Conservation (phyloP, 2,797 vertebrate genomes). For the Pseudopleuronectes americanus region DNA sequence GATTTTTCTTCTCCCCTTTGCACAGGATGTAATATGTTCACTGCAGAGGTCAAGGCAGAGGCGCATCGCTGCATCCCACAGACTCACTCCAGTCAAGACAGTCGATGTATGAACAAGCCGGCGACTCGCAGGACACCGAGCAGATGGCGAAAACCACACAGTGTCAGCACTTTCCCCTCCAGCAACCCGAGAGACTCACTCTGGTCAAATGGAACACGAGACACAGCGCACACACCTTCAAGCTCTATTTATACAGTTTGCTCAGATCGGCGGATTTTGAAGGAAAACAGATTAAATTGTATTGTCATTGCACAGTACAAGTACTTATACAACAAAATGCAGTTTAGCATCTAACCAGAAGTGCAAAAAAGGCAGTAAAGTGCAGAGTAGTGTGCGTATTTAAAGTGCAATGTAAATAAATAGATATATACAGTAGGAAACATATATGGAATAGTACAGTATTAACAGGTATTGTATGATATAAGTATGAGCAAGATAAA, state of each 20-base stretch:
- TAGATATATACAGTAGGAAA: too few species aligned
- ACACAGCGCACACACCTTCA: slow-evolving; percentile 63
- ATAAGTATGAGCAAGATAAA: too few species aligned
- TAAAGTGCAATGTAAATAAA: too few species aligned
- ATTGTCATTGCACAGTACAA: too few species aligned
- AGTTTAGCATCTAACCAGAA: too few species aligned
- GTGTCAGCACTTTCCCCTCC: slow-evolving; percentile 71
- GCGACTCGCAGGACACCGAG: slow-evolving; percentile 64
- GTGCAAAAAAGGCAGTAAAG: too few species aligned
- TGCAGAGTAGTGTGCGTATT: too few species aligned
- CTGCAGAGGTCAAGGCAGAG: slow-evolving; percentile 53
- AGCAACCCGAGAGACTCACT: slow-evolving; percentile 71
- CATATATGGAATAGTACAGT: too few species aligned
- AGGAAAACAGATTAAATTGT: too few species aligned
- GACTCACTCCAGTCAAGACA: slow-evolving; percentile 40
- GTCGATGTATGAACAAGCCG: slow-evolving; percentile 54
- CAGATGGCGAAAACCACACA: slow-evolving; percentile 72
- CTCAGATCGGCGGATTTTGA: slow-evolving; percentile 32
- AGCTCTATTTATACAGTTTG: slow-evolving; percentile 65
- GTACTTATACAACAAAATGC: too few species aligned
- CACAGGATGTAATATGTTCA: slow-evolving; percentile 25
- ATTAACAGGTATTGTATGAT: too few species aligned
- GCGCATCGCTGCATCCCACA: slow-evolving; percentile 45
- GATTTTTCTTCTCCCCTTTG: background rate
- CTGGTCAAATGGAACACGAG: slow-evolving; percentile 70